phyloP scores from a whole-genome alignment of 2,797 vertebrate species.

The Nyctibius grandis region DNA sequence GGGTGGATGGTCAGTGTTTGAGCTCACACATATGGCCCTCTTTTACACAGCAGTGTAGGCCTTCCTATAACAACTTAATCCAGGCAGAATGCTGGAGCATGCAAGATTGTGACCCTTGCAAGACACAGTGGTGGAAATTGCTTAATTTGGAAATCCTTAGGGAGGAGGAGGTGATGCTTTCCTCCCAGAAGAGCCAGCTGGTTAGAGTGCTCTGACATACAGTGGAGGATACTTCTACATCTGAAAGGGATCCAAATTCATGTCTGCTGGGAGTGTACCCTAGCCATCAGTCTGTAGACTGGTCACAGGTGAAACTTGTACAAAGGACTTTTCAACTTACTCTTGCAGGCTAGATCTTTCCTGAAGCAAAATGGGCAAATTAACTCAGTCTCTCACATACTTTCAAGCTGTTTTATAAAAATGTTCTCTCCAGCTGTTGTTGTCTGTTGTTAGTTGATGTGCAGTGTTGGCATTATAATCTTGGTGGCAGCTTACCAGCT shows the following conservation, averaged over 20 bases:
- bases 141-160: not conserved
- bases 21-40: not conserved
- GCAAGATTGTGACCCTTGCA: not conserved
- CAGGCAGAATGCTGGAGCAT: not conserved
- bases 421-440: not conserved
- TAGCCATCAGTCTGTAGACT: not conserved
- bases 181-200: not conserved
- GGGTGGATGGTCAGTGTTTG: not conserved
- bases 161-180: not conserved
- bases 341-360: not conserved
- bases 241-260: not conserved
- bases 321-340: not conserved
- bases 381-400: not conserved
- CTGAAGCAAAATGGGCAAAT: not conserved
- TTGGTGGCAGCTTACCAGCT: not conserved
- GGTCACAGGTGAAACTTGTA: not conserved
- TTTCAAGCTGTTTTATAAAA: not conserved
- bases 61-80: not conserved
- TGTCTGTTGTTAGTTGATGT: not conserved
- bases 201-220: not conserved
- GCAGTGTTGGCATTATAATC: not conserved
- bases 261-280: not conserved
- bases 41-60: not conserved
- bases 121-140: not conserved
- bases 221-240: not conserved